phyloP scores from a whole-genome alignment of 2,888 invertebrate species.

The Chymomyza caudatula region DNA sequence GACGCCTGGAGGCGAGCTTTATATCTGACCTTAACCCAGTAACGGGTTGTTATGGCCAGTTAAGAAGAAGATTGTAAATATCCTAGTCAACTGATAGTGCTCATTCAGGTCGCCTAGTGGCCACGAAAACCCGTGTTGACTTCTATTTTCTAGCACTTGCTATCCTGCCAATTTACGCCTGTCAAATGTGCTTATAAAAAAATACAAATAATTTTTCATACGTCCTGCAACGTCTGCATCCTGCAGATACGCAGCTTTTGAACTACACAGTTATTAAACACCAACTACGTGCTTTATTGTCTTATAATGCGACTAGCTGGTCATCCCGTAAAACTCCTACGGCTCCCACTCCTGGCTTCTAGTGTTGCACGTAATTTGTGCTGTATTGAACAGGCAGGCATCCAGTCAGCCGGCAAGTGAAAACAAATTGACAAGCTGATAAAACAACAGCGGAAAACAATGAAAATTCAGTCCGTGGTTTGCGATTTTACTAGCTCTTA shows the following conservation, averaged over 20 bases:
- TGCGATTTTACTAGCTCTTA: background rate
- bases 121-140: no score
- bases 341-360: background rate
- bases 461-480: constrained; percentile 1
- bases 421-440: constrained; percentile 58
- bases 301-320: constrained; percentile 38
- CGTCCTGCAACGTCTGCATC: constrained; percentile 48
- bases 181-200: constrained; percentile 38
- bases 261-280: constrained; percentile 38
- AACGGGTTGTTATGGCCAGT: no score
- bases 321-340: background rate
- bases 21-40: no score
- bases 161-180: constrained; percentile 45
- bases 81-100: no score
- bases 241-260: constrained; percentile 33
- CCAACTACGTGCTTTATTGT: constrained; percentile 60
- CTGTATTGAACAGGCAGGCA: constrained; percentile 19
- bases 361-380: constrained; percentile 46
- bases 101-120: no score
- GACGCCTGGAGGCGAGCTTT: no score
- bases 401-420: background rate
- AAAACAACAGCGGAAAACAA: constrained; percentile 39
- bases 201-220: constrained; percentile 33
- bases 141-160: background rate
- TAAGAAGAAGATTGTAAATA: no score